Conservation (phyloP, 1,140 invertebrate genomes). For the Notospermus geniculatus region DNA sequence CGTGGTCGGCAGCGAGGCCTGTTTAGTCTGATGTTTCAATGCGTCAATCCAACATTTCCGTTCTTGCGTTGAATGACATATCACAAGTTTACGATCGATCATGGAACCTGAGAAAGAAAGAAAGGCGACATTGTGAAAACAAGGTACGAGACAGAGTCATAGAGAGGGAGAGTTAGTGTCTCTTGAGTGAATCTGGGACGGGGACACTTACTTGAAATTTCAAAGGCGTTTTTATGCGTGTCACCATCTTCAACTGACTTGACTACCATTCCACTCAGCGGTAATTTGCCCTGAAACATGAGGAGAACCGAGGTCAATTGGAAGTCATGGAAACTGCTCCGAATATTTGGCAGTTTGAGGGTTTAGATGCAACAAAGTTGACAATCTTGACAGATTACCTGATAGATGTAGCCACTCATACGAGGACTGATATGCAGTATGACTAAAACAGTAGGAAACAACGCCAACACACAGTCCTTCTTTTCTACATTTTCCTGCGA, state of each 20-base stretch:
- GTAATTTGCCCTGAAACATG: conserved; percentile 77
- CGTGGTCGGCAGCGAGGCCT: conserved; percentile 27
- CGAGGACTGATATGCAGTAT: conserved; percentile 85
- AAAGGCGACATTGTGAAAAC: too few species aligned
- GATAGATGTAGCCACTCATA: conserved; percentile 93
- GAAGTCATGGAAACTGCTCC: too few species aligned
- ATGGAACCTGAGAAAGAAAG: conserved; percentile 78
- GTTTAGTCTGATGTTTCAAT: conserved; percentile 27
- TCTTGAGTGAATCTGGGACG: too few species aligned
- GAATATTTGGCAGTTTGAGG: too few species aligned
- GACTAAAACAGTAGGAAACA: conserved; percentile 85
- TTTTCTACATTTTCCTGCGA: conserved; percentile 66
- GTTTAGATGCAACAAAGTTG: too few species aligned
- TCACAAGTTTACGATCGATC: conserved; percentile 83
- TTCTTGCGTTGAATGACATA: conserved; percentile 80
- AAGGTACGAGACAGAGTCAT: too few species aligned
- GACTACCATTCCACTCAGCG: conserved; percentile 78
- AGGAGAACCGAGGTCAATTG: too few species aligned
- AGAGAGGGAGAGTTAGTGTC: too few species aligned
- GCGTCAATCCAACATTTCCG: conserved; percentile 81
- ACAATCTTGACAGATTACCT: too few species aligned
- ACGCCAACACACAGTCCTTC: conserved; percentile 85
- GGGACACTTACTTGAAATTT: conserved; percentile 76
- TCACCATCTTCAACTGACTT: conserved; percentile 76
- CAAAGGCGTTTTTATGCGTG: conserved; percentile 82